Percentiles rank a stretch among this genome's conserved stretches.
phyloP scores from a whole-genome alignment of 2,113 vertebrate genomes.

The Chelonoidis abingdonii region DNA sequence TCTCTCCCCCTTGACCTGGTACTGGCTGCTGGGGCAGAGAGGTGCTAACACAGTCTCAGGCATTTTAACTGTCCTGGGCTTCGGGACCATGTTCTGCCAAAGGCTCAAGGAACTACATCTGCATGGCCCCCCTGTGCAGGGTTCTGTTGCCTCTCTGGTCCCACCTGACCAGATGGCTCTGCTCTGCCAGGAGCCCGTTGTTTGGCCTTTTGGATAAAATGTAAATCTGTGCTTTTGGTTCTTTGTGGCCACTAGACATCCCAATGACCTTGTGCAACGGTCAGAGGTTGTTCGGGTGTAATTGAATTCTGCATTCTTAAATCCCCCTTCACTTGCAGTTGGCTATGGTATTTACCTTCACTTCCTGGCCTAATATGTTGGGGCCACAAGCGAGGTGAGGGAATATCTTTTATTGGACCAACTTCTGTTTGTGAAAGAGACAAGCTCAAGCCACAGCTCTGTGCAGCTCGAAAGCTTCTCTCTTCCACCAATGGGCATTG shows the following conservation, averaged over 20 bases:
- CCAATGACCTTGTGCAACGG: accelerated
- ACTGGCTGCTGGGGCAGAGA: no score
- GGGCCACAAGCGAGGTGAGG: neutral
- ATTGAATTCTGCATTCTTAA: neutral
- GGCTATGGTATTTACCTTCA: neutral
- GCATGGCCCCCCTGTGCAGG: neutral
- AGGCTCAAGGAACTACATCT: neutral
- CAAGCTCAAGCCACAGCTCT: neutral
- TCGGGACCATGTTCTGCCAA: neutral
- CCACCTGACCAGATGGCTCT: accelerated
- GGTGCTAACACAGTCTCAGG: no score
- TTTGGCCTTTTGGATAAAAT: neutral
- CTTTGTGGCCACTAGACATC: neutral
- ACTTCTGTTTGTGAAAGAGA: neutral
- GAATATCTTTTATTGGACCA: neutral
- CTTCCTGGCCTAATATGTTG: neutral
- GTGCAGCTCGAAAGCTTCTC: neutral
- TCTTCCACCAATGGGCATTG: neutral
- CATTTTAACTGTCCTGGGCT: neutral
- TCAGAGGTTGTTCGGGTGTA: neutral
- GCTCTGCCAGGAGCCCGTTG: accelerated
- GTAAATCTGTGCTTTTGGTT: neutral
- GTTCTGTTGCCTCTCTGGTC: accelerated
- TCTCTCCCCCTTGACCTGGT: no score
- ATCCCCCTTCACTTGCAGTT: accelerated